A percentile compares a stretch with the other conserved stretches of the same genome.
These are phyloP conservation scores for Myopa tessellatipennis DNA, from an alignment of 2,888 invertebrate genomes.

Conservation along the genomic window DNA sequence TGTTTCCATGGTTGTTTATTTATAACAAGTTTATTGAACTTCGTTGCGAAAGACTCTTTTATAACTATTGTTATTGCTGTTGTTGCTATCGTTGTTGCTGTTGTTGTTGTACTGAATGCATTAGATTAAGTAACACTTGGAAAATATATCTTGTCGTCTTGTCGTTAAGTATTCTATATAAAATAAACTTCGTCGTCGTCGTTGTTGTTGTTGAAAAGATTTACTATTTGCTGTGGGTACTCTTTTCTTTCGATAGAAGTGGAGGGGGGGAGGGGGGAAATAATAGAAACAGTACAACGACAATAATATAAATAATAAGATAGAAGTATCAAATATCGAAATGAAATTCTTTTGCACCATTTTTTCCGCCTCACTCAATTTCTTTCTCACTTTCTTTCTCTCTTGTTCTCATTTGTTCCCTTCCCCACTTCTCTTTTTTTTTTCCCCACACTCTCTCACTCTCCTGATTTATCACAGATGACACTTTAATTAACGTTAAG, in stretches of 20 bases:
- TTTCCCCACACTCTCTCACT: neutral
- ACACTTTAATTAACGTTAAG: too few species aligned
- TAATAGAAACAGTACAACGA: too few species aligned
- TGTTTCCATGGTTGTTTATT: conserved; percentile 19
- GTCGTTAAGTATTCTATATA: neutral
- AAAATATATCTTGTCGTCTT: neutral
- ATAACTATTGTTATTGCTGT: neutral
- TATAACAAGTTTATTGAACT: conserved; percentile 36
- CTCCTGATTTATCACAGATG: too few species aligned
- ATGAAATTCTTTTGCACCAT: neutral
- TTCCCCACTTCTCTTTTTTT: neutral
- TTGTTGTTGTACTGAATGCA: neutral
- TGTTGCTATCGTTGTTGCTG: conserved; percentile 9
- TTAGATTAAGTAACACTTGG: conserved; percentile 1
- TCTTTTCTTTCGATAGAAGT: neutral
- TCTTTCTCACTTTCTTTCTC: neutral
- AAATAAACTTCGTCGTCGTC: neutral
- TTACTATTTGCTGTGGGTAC: neutral
- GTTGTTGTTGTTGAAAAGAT: neutral
- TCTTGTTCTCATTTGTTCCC: neutral
- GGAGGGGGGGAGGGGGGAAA: too few species aligned
- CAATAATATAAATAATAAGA: too few species aligned
- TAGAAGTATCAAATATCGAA: neutral
- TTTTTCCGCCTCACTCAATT: neutral
- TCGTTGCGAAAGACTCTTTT: conserved; percentile 8